These are phyloP conservation scores for Anastatus disparis DNA, from an alignment of 1,140 invertebrate species.

Conservation along the genomic window DNA sequence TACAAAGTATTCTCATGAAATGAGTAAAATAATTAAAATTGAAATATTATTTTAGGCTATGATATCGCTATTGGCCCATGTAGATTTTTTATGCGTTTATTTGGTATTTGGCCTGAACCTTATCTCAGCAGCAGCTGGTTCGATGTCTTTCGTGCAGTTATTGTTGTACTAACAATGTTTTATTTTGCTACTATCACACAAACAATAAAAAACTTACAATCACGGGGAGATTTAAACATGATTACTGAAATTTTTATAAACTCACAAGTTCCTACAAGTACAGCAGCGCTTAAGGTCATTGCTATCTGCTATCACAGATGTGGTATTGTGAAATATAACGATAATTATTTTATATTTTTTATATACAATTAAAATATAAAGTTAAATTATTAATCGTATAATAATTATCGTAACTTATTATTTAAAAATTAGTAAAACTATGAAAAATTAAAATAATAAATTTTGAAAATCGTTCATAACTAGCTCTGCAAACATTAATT, in stretches of 20 bases:
- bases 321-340: no score
- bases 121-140: neutral
- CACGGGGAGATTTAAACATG: conserved; percentile 3
- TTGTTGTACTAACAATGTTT: conserved; percentile 1
- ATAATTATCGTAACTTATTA: no score
- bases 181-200: conserved; percentile 17
- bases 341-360: neutral
- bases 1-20: no score
- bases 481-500: neutral
- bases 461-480: no score
- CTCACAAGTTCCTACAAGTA: conserved; percentile 27
- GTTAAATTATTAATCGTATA: no score
- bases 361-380: no score
- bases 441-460: no score
- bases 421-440: no score
- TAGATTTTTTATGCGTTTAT: conserved; percentile 24
- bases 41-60: conserved; percentile 30
- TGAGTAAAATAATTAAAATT: no score
- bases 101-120: conserved; percentile 35
- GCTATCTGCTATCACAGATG: conserved; percentile 26
- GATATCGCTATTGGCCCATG: conserved; percentile 37
- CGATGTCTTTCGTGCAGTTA: neutral
- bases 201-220: conserved; percentile 11
- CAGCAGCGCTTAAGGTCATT: conserved; percentile 6
- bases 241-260: conserved; percentile 34